Percentiles rank a stretch among this genome's conserved stretches.
These are phyloP conservation scores for Dermolepida albohirtum DNA, from an alignment of 2,888 invertebrate genomes.

Conservation along the genomic window DNA sequence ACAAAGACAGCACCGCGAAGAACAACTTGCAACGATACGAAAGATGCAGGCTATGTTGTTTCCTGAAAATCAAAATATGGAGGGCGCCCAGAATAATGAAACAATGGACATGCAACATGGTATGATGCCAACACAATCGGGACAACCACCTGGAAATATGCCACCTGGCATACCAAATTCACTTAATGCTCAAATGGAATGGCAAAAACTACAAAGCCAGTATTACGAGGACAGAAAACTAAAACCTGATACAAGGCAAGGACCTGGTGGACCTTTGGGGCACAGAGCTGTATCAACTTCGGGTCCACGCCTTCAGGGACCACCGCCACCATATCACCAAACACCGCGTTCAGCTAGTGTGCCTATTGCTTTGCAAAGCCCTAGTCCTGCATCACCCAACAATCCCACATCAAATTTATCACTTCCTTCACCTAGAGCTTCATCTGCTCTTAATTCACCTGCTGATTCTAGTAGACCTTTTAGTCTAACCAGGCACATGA, in stretches of 20 bases:
- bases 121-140: conserved; percentile 48
- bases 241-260: conserved; percentile 50
- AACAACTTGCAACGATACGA: conserved; percentile 88
- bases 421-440: conserved; percentile 79
- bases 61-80: conserved; percentile 75
- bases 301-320: conserved; percentile 74
- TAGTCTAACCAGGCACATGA: conserved; percentile 66
- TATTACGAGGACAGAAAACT: conserved; percentile 78
- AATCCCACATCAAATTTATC: conserved; percentile 79
- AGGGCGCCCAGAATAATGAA: conserved; percentile 48
- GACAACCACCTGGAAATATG: conserved; percentile 46
- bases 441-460: conserved; percentile 78
- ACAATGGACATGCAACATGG: conserved; percentile 40
- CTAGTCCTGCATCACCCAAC: conserved; percentile 79
- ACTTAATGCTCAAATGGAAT: conserved; percentile 80
- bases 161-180: conserved; percentile 53
- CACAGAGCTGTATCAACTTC: conserved; percentile 51
- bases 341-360: conserved; percentile 80
- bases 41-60: conserved; percentile 95
- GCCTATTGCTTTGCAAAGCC: conserved; percentile 79
- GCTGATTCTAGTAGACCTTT: conserved; percentile 72
- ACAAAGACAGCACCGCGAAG: conserved; percentile 93
- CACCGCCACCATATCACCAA: conserved; percentile 83
- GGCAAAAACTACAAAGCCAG: conserved; percentile 91
- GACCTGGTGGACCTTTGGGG: conserved; percentile 59